Evolutionary conservation across 2,797 vertebrate species (phyloP), one percentile per base, ranked within the genome.

Genomic region (Microctenopoma steveboyesi): DNA sequence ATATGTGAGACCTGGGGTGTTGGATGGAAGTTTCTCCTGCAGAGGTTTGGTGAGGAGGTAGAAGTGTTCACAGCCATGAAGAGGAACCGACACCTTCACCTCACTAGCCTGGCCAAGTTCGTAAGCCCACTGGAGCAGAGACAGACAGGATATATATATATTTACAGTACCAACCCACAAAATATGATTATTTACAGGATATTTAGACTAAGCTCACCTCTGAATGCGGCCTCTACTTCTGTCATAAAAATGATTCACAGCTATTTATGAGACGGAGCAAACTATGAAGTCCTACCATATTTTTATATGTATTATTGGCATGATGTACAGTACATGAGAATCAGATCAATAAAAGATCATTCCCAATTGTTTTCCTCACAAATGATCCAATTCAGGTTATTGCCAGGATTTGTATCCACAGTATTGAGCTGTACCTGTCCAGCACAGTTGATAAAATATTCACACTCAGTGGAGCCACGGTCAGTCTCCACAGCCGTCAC

Each of bases 21-120:
- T 92, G 76, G 89, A 92, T 2, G 90, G 82, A 51, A 97, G 91
- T 45, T 94, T 94, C 27, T 94, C 91, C 79, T 95, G 89, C 57
- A 95, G 87, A 64, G 96, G 94, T 88, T 96, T 97, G 47, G 96
- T 98, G 86, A 99, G 95, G 76, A 99, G 95, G 92, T 99, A 99
- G 92, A 99, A 99, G 86, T 99, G 97, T 66, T 99, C 98, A 3
- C 98, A 99, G 86, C 97, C 97, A 9, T 99, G 98, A 72, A 98
- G 90, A 30, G 98, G 98, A 84, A 99, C 95, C 1, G 96, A 97
- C 56, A 99, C 95, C 59, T 96, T 95, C 52, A 93, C 92, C 88
- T 98, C 96, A 64, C 95, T 96, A 5, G 95, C 96, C 82, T 98
- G 96, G 72, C 97, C 98, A 69, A 99, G 87, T 88, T 99, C 98